Base-by-base conservation (phyloP, 2,888 invertebrate species). In the Sisyra nigra region DNA sequence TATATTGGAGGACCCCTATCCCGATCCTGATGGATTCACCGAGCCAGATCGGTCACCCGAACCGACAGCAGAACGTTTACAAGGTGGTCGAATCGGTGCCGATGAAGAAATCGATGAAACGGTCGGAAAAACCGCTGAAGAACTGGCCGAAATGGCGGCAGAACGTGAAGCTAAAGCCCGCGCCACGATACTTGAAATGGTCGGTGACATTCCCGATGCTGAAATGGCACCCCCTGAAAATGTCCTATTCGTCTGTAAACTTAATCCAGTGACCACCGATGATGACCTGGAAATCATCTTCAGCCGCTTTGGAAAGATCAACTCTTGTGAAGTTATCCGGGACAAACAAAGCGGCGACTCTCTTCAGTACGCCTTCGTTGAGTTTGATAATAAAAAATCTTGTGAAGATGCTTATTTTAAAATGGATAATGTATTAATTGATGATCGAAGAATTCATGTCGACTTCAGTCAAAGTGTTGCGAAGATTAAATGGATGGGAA, bases 401-500 rank as follows among this genome's bases (percentile, higher is more conserved):
- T 98, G 98, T 65, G 98, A 98, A 66, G 86, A 87, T 53, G 98
- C 98, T 1, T 99, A 89, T 63, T 94, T 98, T 56, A 98, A 98
- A 69, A 99, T 98, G 98, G 97, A 97, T 60, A 99, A 99, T 68
- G 97, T 98, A 0, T 67, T 98, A 5, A 98, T 99, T 53, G 98
- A 99, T 65, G 98, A 99, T 59, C 71, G 98, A 18, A 72, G 98
- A 49, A 98, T 99, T 55, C 98, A 98, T 66, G 98, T 99, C 1
- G 98, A 99, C 64, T 99, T 99, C 67, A 96, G 94, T 49, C 98
- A 99, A 61, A 96, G 96, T 40, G 97, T 99, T 0, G 81, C 97
- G 2, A 96, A 94, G 64, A 75, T 89, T 52, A 80, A 80, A 53
- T 93, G 89, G 87, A 71, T 79, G 42, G 91, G 91, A 2, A 91